Conservation (phyloP, 1,140 invertebrate genomes). For the Ladona fulva region DNA sequence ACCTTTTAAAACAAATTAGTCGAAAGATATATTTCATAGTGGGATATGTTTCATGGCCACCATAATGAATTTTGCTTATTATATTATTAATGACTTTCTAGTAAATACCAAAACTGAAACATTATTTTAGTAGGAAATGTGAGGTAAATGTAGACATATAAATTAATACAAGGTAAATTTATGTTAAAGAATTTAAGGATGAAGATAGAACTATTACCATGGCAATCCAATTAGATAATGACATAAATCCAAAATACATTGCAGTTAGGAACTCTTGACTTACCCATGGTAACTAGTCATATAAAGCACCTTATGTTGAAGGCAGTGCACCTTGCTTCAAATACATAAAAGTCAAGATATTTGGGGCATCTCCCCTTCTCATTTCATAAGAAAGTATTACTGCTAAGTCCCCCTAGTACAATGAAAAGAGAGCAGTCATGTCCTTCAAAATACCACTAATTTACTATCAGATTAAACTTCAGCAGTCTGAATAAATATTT, state of each 20-base stretch:
- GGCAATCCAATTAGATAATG: background rate
- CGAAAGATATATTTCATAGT: background rate
- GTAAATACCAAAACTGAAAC: background rate
- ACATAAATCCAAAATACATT: constrained; percentile 1
- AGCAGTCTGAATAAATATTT: background rate
- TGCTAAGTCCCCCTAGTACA: constrained; percentile 7
- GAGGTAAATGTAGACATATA: background rate
- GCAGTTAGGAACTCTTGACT: constrained; percentile 4
- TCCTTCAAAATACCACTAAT: background rate
- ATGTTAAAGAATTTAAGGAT: background rate
- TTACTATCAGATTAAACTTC: background rate
- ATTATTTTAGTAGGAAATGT: background rate
- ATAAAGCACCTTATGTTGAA: constrained; percentile 4
- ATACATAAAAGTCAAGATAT: background rate
- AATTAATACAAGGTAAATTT: constrained; percentile 2
- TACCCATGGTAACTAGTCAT: background rate
- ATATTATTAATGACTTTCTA: background rate
- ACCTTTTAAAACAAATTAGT: background rate
- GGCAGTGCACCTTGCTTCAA: background rate
- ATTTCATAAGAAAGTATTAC: background rate
- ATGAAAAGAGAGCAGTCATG: constrained; percentile 5
- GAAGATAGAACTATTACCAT: background rate
- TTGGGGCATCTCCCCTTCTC: background rate
- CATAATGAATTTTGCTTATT: background rate
- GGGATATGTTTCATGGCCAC: background rate